Evolutionary conservation across 1,140 invertebrate genomes (phyloP).

Genomic region (Cecropterus lyciades): DNA sequence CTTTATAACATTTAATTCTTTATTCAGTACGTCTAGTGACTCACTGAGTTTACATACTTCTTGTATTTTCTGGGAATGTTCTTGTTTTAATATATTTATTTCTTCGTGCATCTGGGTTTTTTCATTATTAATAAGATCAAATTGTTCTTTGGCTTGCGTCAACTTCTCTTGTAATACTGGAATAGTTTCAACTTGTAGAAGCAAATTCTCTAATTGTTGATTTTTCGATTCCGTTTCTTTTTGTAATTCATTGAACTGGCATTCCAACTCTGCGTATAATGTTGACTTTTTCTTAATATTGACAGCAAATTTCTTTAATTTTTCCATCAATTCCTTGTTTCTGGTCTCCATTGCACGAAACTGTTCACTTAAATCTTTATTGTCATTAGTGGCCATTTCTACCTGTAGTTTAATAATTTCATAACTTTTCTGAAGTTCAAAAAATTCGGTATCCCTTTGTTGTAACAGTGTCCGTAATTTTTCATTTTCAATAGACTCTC

Average conservation of each 20-base stretch:
- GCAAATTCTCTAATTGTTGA: constrained; percentile 60
- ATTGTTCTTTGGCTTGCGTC: constrained; percentile 66
- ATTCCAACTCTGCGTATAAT: constrained; percentile 87
- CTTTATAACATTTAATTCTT: constrained; percentile 54
- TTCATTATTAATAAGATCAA: constrained; percentile 55
- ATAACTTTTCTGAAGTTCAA: constrained; percentile 62
- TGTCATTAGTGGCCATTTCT: constrained; percentile 51
- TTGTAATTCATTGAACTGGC: constrained; percentile 74
- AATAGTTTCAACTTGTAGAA: constrained; percentile 64
- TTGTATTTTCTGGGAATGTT: constrained; percentile 41
- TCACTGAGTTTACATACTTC: constrained; percentile 48
- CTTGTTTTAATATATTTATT: constrained; percentile 54
- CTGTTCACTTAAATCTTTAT: constrained; percentile 58
- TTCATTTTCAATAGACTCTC: constrained; percentile 81
- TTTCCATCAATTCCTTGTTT: constrained; percentile 87
- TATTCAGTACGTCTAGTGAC: constrained; percentile 49
- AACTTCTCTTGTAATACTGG: constrained; percentile 69
- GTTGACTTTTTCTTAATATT: constrained; percentile 89
- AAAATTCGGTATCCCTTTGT: constrained; percentile 57
- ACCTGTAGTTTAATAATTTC: constrained; percentile 63
- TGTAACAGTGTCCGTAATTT: constrained; percentile 62
- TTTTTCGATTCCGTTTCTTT: constrained; percentile 70
- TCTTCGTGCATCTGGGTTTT: constrained; percentile 56
- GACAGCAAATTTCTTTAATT: constrained; percentile 90
- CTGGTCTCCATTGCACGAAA: constrained; percentile 64